Evolutionary conservation across 2,797 vertebrate genomes (phyloP).

Genomic region (Pseudomugil gertrudae): DNA sequence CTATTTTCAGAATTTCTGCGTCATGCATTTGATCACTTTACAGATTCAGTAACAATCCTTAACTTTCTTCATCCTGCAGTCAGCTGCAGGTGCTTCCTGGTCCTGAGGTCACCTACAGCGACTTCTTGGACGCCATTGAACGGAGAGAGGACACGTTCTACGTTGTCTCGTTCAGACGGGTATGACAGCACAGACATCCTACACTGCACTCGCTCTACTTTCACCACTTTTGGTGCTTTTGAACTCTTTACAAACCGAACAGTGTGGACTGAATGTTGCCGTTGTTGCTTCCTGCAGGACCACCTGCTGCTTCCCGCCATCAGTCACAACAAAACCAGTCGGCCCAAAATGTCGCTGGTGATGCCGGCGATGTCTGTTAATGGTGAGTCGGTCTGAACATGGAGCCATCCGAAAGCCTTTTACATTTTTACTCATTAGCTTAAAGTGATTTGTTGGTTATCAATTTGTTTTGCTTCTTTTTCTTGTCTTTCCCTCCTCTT

Average conservation of each 20-base stretch:
- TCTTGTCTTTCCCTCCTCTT: background rate
- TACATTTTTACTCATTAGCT: too few species aligned
- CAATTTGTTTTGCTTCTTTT: background rate
- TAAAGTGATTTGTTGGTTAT: background rate
- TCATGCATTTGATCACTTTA: background rate
- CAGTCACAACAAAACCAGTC: constrained; percentile 77
- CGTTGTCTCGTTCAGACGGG: constrained; percentile 91
- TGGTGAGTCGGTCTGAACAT: constrained; percentile 61
- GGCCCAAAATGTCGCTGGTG: constrained; percentile 94
- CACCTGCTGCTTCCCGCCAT: constrained; percentile 82
- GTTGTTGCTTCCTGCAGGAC: constrained; percentile 52
- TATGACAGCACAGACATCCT: constrained; percentile 50
- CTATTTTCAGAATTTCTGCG: background rate
- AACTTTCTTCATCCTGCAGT: constrained; percentile 51
- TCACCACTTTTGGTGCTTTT: too few species aligned
- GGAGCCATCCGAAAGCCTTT: background rate
- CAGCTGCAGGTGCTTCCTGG: constrained; percentile 89
- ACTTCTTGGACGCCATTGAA: constrained; percentile 92
- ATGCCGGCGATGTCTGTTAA: constrained; percentile 93
- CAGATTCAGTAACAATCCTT: background rate
- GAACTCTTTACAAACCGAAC: background rate
- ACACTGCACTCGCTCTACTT: too few species aligned
- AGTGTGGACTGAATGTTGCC: background rate
- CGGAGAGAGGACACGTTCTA: constrained; percentile 92
- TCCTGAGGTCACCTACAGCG: constrained; percentile 86